These are phyloP conservation scores for Passer montanus DNA, from an alignment of 2,113 vertebrate genomes.

Conservation along the genomic window DNA sequence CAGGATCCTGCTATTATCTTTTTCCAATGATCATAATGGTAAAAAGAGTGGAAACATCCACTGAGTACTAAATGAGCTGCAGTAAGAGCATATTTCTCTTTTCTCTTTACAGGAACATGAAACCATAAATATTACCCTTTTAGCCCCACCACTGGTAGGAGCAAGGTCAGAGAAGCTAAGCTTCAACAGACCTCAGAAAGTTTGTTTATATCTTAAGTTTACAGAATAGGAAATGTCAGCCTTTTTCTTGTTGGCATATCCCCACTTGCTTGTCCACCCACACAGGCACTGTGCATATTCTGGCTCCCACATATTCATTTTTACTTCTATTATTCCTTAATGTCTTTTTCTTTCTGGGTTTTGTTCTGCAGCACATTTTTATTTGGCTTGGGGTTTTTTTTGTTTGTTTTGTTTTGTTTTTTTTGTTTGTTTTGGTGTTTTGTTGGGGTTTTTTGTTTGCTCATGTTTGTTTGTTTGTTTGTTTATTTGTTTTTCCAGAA, in stretches of 20 bases:
- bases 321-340: not conserved
- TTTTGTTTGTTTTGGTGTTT: not conserved
- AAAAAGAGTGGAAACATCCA: not conserved
- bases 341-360: not conserved
- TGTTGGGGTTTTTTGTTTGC: not conserved
- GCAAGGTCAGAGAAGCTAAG: not conserved
- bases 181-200: not conserved
- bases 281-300: not conserved
- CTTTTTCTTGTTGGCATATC: slow-evolving; percentile 9
- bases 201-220: not conserved
- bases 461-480: not conserved
- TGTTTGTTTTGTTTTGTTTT: no score
- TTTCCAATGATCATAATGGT: no score
- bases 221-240: not conserved
- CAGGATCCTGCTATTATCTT: not conserved
- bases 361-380: not conserved
- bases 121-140: not conserved
- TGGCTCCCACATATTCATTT: not conserved
- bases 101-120: not conserved
- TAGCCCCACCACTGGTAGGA: not conserved
- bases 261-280: not conserved
- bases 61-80: not conserved
- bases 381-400: not conserved
- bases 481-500: not conserved
- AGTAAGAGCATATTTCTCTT: not conserved